Evolutionary conservation across 2,888 invertebrate species (phyloP), one percentile per base, ranked within the genome.

Genomic region (Tachina fera): DNA sequence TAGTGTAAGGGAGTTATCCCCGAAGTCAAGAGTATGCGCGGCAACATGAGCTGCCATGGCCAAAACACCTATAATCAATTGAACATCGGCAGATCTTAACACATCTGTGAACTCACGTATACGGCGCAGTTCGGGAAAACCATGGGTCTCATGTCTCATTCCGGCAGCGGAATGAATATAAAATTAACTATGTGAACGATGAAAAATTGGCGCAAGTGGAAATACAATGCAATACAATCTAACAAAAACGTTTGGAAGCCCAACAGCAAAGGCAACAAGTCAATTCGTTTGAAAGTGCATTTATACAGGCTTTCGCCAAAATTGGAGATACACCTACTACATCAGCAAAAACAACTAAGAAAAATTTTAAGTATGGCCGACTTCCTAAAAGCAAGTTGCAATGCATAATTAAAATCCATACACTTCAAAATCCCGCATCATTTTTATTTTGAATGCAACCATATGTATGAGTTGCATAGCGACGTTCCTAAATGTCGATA

Each of bases 41-140:
- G 83, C 3, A 71, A 83, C n/a, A 77, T 90, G 47, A 89, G 89
- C 58, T 78, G 71, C 8, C 53, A 86, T 16, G 87, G 87, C 6
- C 86, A 86, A 41, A 87, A 51, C 14, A 68, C 75, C 16, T 72
- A 53, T 4, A 86, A 87, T 16, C 75, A 82, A 14, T 58, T 87
- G 6, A 89, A 89, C 68, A 68, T 77, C 9, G 80, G 53, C 87
- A 6, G 90, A 89, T 60, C 49, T 90, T 14, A 86, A 88, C 49
- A 86, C 87, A 61, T 90, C 78, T 90, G 90, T 72, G 87, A 88
- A 19, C 79, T 88, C 14, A 89, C 89, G 0, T 88, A 88, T 39
- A 87, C 87, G 14, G 79, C 87, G 39, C 49, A 83, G 16, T 82
- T 80, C 16, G 88, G 88, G 3, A 89, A 88, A 58, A 58, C 88